Conservation (phyloP, 2,888 invertebrate genomes). For the Labia minor region DNA sequence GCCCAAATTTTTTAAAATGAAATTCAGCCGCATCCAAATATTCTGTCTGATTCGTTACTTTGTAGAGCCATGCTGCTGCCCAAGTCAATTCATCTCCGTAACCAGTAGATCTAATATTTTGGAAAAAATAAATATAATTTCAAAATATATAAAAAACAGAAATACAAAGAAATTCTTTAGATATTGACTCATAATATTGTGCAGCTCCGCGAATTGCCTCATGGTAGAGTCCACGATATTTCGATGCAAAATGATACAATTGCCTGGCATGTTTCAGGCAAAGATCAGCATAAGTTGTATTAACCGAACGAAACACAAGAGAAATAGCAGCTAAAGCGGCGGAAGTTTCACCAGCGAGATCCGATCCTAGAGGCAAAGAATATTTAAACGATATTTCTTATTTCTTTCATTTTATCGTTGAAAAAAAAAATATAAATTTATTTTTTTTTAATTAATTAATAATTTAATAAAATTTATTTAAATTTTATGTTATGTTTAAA, state of each 20-base stretch:
- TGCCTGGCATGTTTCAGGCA: conserved; percentile 41
- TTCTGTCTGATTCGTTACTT: conserved; percentile 39
- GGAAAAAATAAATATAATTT: too few relatives aligned
- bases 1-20: conserved; percentile 39
- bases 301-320: conserved; percentile 38
- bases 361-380: conserved; percentile 38
- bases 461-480: conserved; percentile 18
- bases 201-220: conserved; percentile 42
- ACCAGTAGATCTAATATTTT: conserved; percentile 42
- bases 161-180: too few relatives aligned
- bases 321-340: conserved; percentile 47
- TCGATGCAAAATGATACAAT: conserved; percentile 42
- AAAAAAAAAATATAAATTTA: too few relatives aligned
- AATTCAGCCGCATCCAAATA: conserved; percentile 42
- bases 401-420: too few relatives aligned
- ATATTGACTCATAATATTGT: conserved; percentile 40
- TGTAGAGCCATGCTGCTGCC: conserved; percentile 46
- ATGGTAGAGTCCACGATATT: conserved; percentile 41
- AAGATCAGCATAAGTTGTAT: conserved; percentile 37
- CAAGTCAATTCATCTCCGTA: conserved; percentile 47
- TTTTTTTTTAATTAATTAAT: neutral
- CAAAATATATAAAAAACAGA: too few relatives aligned
- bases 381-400: too few relatives aligned
- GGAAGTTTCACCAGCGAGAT: conserved; percentile 48
- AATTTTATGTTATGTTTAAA: too few relatives aligned